Evolutionary conservation across 2,797 vertebrate genomes (phyloP), one percentile per base, ranked within the genome.

Genomic region (Etheostoma nigrum): DNA sequence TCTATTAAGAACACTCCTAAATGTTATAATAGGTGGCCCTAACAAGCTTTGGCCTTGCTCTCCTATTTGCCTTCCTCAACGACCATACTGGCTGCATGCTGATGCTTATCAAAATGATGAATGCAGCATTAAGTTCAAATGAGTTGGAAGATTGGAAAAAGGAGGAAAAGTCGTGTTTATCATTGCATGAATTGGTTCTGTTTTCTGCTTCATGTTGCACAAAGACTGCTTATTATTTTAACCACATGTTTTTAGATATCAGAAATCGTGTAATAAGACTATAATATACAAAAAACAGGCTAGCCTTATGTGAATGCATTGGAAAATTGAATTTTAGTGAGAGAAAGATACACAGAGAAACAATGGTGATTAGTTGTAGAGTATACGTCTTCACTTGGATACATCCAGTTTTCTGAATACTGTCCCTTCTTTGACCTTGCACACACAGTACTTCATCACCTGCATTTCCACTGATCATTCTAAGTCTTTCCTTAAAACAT

Each of bases 31-130:
- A 91, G 93, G 92, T 91, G 91, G 76, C 73, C 82, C 89, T 93
- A 94, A 94, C 78, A 85, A 95, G 90, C 76, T 82, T 82, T 76
- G 85, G 84, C 88, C 84, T 81, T 52, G 73, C 82, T 90, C 71
- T 81, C 51, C 68, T 64, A 63, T 82, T 74, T 48, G 80, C 89
- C 73, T 54, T 71, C 72, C 67, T 88, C 82, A 64, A 45, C 88
- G 51, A 86, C 79, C 91, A 87, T 88, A 86, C 85, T 89, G 91
- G 81, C 81, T 55, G 85, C 87, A 90, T 82, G 86, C 86, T 81
- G 88, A 91, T 89, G 91, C 91, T 93, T 91, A 94, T 95, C 94
- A 87, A 81, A 91, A 94, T 88, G 93, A 95, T 91, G 89, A 94
- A 94, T 90, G 90, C 88, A 36, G 83, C 86, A 91, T 94, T 92